Base-by-base conservation (phyloP, 30 jellyfish, hydroid and myxozoan genomes). In the Phacellophora camtschatica region DNA sequence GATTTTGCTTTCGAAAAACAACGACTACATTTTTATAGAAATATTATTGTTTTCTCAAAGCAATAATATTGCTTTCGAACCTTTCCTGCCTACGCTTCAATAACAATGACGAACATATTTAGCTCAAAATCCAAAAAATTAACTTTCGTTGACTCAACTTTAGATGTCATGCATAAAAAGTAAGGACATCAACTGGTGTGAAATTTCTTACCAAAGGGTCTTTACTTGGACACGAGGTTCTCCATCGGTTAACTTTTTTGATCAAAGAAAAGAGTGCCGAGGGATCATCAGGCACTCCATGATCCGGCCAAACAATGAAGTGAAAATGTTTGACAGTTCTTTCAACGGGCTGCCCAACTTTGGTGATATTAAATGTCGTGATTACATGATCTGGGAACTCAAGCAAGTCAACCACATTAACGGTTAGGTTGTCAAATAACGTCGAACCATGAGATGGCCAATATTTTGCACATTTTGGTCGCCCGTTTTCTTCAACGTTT, bases 281-380 rank as follows among this genome's bases (percentile, higher is more conserved):
- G 2, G 97, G 91, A 66, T 87, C 96, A 16, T 31, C 57, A 2
- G 99, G 99, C 16, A 93, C 99, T 4, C 99, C 97, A 51, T 68
- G 78, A 75, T 93, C 99, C n/a, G 99, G 99, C 99, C 99, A 93
- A 24, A 93, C 90, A 30, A 57, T 81, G 87, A 79, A 93, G 48
- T 93, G 99, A 41, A 75, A 93, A 28, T 93, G 99, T 69, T 93
- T 93, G 39, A 93, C 78, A 11, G 73, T 80, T 27, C 99, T 69
- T 71, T 93, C 99, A 29, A 54, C 82, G 0, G 96, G 49, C 30
- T 93, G 99, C 0, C 97, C 99, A 19, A 83, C 73, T 35, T 85
- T 95, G 24, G 97, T 86, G 50, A 93, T 31, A 49, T 93, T 90
- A 66, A 80, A 93, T 23, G 97, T 86, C 13, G 95, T 72, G 32